These are phyloP conservation scores for Columba janthina DNA, from an alignment of 2,113 vertebrate species.

Conservation along the genomic window DNA sequence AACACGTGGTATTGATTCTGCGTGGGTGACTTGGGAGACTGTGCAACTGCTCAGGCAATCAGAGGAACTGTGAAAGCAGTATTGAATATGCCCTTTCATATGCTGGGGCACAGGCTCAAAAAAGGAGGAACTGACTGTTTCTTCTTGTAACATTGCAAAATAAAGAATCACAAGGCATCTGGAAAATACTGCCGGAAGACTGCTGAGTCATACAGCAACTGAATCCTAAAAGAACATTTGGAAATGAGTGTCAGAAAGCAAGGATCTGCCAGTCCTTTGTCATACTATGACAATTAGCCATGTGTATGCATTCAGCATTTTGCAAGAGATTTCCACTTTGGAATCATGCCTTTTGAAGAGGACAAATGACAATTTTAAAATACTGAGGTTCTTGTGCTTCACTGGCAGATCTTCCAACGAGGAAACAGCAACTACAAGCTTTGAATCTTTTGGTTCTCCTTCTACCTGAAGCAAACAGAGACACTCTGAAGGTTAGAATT, in stretches of 20 bases:
- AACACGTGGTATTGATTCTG: not conserved
- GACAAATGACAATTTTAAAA: not conserved
- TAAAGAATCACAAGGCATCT: not conserved
- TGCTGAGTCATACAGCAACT: slow-evolving; percentile 43
- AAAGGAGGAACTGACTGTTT: not conserved
- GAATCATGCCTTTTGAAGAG: not conserved
- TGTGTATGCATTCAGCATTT: not conserved
- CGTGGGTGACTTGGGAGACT: not conserved
- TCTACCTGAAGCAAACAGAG: slow-evolving; percentile 88
- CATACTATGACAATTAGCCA: not conserved
- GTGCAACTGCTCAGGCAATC: not conserved
- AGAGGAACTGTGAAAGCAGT: not conserved
- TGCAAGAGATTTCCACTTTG: not conserved
- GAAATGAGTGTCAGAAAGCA: slow-evolving; percentile 31
- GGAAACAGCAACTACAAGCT: slow-evolving; percentile 91
- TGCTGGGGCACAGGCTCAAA: not conserved
- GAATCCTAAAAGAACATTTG: slow-evolving; percentile 20
- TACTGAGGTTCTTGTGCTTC: slow-evolving; percentile 39
- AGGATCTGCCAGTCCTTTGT: slow-evolving; percentile 3
- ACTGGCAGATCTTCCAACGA: slow-evolving; percentile 86
- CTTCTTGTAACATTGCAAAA: not conserved
- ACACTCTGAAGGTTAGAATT: slow-evolving; percentile 89
- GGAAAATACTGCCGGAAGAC: slow-evolving; percentile 45
- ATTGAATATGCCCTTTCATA: not conserved
- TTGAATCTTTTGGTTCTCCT: slow-evolving; percentile 94